Percentiles rank a stretch among this genome's conserved stretches.
Conservation (phyloP, 2,113 vertebrate genomes). For the Lepus timidus region DNA sequence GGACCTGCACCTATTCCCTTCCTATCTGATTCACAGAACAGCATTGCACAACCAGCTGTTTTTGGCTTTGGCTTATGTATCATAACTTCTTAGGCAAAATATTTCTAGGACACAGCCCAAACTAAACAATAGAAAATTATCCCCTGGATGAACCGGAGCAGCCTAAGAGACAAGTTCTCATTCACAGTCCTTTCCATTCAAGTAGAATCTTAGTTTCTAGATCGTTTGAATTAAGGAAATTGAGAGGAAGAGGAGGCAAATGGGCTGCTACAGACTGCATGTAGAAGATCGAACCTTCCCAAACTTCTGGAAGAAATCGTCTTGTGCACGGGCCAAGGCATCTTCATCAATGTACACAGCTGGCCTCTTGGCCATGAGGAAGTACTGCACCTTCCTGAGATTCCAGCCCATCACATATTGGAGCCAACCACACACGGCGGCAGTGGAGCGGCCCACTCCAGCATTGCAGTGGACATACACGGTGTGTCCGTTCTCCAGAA, state of each 20-base stretch:
- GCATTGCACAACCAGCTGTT: not conserved
- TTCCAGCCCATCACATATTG: constrained; percentile 95
- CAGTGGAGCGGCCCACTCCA: constrained; percentile 95
- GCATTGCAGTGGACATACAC: constrained; percentile 99
- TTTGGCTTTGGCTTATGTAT: not conserved
- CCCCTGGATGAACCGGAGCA: not conserved
- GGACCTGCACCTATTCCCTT: not conserved
- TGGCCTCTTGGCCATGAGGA: constrained; percentile 91
- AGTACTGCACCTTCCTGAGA: constrained; percentile 95
- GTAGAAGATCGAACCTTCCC: constrained; percentile 89
- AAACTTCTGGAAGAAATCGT: constrained; percentile 95
- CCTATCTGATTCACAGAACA: not conserved
- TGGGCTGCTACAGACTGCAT: constrained; percentile 74
- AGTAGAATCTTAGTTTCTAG: not conserved
- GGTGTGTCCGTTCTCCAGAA: constrained; percentile 94
- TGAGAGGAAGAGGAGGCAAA: not conserved
- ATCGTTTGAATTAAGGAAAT: not conserved
- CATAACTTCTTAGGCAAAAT: not conserved
- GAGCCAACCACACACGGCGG: constrained; percentile 94
- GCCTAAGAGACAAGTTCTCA: not conserved
- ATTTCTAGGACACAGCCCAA: not conserved
- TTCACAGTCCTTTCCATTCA: not conserved
- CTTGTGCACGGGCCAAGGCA: constrained; percentile 91
- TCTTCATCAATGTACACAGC: constrained; percentile 97
- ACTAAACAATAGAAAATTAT: not conserved